phyloP scores from a whole-genome alignment of 2,113 vertebrate species.

The Gallinago paraguaiae region DNA sequence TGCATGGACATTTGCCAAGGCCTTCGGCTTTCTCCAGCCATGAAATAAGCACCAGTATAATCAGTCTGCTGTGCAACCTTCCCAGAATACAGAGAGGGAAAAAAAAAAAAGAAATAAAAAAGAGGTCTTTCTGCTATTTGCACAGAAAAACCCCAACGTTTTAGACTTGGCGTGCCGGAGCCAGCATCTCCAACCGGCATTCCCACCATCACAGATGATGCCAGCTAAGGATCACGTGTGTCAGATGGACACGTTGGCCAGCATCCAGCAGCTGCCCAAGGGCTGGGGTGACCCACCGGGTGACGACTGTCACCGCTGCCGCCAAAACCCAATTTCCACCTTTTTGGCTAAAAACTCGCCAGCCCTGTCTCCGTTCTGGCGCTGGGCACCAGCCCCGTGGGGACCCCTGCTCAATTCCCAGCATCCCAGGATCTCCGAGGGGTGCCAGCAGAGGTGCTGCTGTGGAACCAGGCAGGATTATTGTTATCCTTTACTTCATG shows the following conservation, averaged over 20 bases:
- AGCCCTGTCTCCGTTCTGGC: not conserved
- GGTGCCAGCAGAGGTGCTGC: not conserved
- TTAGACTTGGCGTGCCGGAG: not conserved
- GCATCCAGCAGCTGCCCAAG: not conserved
- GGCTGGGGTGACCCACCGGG: not conserved
- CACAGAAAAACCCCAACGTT: not conserved
- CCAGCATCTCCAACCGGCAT: not conserved
- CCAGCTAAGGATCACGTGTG: fast-evolving
- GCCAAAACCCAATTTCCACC: not conserved
- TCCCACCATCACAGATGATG: not conserved
- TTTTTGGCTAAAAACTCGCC: not conserved
- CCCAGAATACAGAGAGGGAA: not conserved
- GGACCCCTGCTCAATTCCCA: not conserved
- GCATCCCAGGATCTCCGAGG: not conserved
- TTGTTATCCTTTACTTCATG: not conserved
- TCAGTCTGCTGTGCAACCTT: not conserved
- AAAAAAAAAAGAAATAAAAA: too few species aligned
- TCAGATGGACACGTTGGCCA: not conserved
- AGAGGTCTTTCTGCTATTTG: not conserved
- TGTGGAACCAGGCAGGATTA: not conserved
- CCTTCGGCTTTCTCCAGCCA: not conserved
- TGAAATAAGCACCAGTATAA: not conserved
- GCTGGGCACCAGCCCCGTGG: not conserved
- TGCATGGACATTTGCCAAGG: not conserved
- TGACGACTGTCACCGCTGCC: fast-evolving